Evolutionary conservation across 1,140 invertebrate species (phyloP).

Genomic region (Hyposmocoma kahamanoa): DNA sequence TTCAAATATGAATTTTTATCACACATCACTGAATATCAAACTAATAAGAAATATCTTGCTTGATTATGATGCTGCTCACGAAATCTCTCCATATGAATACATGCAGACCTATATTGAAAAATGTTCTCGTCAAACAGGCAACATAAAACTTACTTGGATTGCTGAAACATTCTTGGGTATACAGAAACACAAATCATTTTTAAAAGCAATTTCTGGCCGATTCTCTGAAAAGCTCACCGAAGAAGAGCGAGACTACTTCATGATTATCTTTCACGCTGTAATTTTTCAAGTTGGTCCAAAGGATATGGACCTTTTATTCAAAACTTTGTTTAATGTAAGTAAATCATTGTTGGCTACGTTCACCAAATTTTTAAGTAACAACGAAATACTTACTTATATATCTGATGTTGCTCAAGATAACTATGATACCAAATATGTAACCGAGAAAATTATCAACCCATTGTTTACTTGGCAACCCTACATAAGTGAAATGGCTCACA

Average conservation of each 20-base stretch:
- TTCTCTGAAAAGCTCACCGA: slow-evolving; percentile 37
- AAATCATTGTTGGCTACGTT: slow-evolving; percentile 44
- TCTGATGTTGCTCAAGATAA: slow-evolving; percentile 42
- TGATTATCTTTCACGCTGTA: slow-evolving; percentile 43
- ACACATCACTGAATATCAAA: slow-evolving; percentile 54
- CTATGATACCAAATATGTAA: slow-evolving; percentile 67
- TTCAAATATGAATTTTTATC: slow-evolving; percentile 49
- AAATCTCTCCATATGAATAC: slow-evolving; percentile 48
- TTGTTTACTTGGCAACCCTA: slow-evolving; percentile 59
- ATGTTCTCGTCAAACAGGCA: slow-evolving; percentile 37
- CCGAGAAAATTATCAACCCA: slow-evolving; percentile 63
- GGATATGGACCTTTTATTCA: slow-evolving; percentile 38
- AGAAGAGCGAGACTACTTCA: slow-evolving; percentile 50
- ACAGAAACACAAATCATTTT: slow-evolving; percentile 43
- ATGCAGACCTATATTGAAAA: slow-evolving; percentile 54
- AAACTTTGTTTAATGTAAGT: slow-evolving; percentile 59
- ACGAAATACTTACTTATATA: slow-evolving; percentile 43
- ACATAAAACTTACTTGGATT: slow-evolving; percentile 52
- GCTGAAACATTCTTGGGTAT: slow-evolving; percentile 49
- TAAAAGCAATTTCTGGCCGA: slow-evolving; percentile 30
- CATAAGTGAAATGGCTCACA: slow-evolving; percentile 54
- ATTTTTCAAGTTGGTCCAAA: slow-evolving; percentile 44
- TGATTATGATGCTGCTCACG: slow-evolving; percentile 31
- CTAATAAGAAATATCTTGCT: slow-evolving; percentile 41
- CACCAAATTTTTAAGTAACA: slow-evolving; percentile 49